Conservation (phyloP, 2,113 vertebrate genomes). For the Silurus asotus region DNA sequence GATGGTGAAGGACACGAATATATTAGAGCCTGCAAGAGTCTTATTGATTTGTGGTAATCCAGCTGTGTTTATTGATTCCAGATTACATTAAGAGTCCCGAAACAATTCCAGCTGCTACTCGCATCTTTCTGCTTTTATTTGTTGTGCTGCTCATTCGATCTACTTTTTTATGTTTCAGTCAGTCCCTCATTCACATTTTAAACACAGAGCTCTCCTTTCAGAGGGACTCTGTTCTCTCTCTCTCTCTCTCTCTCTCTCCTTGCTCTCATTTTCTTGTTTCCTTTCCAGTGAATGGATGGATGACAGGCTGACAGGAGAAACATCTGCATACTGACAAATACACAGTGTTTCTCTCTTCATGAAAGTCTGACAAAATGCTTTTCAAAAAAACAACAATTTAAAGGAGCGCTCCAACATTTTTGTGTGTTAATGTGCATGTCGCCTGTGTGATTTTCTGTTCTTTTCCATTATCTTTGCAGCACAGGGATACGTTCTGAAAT, state of each 20-base stretch:
- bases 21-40: background rate
- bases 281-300: conserved; percentile 20
- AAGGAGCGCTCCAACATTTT: background rate
- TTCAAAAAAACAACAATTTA: background rate
- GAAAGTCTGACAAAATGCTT: conserved; percentile 1
- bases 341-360: background rate
- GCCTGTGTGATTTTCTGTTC: background rate
- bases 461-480: background rate
- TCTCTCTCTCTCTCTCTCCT: background rate
- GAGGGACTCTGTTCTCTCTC: background rate
- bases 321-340: background rate
- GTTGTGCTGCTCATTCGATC: background rate
- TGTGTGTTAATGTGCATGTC: background rate
- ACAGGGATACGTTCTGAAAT: background rate
- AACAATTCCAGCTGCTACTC: conserved; percentile 8
- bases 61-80: conserved; percentile 10
- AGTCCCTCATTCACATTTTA: background rate
- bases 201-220: background rate
- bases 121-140: background rate
- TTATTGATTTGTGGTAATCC: background rate
- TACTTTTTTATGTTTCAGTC: background rate
- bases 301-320: conserved; percentile 7
- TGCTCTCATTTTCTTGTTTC: conserved; percentile 16
- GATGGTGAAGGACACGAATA: background rate
- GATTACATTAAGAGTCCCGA: background rate